These are phyloP conservation scores for Thalassoma bifasciatum DNA, from an alignment of 2,113 vertebrate species.

Conservation along the genomic window DNA sequence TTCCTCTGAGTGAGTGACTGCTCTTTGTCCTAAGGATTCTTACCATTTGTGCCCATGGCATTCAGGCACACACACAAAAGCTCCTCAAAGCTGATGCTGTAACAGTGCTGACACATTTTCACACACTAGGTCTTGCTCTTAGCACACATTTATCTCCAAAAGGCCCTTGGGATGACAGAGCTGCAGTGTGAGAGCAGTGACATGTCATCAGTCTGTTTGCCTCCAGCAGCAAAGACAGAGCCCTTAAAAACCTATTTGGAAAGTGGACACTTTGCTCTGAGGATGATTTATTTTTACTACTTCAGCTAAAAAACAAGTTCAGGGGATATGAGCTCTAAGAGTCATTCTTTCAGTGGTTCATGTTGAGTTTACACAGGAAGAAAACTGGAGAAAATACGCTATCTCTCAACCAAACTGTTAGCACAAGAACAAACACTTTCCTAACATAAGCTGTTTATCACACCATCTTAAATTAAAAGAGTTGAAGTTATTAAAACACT, in stretches of 20 bases:
- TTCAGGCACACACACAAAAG: not conserved
- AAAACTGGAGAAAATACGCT: too few relatives aligned
- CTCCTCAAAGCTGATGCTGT: not conserved
- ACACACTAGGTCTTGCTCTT: not conserved
- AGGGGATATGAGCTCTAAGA: too few relatives aligned
- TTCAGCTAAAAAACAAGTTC: too few relatives aligned
- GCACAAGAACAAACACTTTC: too few relatives aligned
- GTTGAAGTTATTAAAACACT: too few relatives aligned
- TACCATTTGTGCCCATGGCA: slow-evolving; percentile 2
- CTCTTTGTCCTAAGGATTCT: slow-evolving; percentile 30
- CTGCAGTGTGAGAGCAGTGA: slow-evolving; percentile 3
- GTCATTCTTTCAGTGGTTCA: not conserved
- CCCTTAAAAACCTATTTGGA: slow-evolving; percentile 24
- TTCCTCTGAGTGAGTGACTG: slow-evolving; percentile 23
- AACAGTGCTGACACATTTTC: not conserved
- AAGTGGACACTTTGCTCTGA: not conserved
- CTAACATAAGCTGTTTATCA: too few relatives aligned
- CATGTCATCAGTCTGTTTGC: not conserved
- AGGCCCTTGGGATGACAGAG: not conserved
- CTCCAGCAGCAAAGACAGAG: slow-evolving; percentile 10
- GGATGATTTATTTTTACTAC: not conserved
- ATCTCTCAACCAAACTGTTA: not conserved
- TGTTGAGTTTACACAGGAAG: not conserved
- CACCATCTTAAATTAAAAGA: too few relatives aligned
- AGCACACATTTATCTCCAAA: not conserved